phyloP scores from a whole-genome alignment of 2,113 vertebrate species.

The Triplophysa rosa region DNA sequence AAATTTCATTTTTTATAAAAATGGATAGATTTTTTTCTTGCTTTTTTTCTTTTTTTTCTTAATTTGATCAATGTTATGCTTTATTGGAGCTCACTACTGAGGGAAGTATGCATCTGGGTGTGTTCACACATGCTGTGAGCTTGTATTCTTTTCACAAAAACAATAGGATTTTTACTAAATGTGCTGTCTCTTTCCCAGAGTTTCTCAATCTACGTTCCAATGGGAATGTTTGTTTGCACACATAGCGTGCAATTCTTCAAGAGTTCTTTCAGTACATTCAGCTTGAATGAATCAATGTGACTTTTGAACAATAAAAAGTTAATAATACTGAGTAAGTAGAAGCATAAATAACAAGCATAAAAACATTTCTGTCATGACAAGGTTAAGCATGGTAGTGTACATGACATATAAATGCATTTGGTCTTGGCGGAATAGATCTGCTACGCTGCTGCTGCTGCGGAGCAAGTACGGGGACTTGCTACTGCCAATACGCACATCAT shows the following conservation, averaged over 20 bases:
- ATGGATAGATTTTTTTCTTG: too few relatives aligned
- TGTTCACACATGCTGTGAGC: constrained; percentile 17
- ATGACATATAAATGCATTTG: too few relatives aligned
- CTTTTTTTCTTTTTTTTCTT: too few relatives aligned
- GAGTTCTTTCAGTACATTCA: not conserved
- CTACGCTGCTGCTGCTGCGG: too few relatives aligned
- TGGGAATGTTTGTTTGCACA: constrained; percentile 56
- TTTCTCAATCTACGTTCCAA: constrained; percentile 33
- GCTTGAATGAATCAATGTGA: not conserved
- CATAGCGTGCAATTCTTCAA: constrained; percentile 34
- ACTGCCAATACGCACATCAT: too few relatives aligned
- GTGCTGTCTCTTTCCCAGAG: constrained; percentile 29
- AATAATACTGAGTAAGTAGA: not conserved
- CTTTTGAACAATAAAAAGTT: not conserved
- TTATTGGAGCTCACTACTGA: constrained; percentile 26
- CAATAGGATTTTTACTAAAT: constrained; percentile 36
- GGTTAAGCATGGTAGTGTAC: too few relatives aligned
- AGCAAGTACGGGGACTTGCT: too few relatives aligned
- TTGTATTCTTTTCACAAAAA: constrained; percentile 5
- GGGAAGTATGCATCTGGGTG: constrained; percentile 11
- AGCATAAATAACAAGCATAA: not conserved
- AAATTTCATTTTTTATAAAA: too few relatives aligned
- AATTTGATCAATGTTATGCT: not conserved
- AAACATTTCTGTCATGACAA: not conserved
- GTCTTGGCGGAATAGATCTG: too few relatives aligned